Conservation (phyloP, 1,140 invertebrate species). For the Lordiphosa clarofinis region DNA sequence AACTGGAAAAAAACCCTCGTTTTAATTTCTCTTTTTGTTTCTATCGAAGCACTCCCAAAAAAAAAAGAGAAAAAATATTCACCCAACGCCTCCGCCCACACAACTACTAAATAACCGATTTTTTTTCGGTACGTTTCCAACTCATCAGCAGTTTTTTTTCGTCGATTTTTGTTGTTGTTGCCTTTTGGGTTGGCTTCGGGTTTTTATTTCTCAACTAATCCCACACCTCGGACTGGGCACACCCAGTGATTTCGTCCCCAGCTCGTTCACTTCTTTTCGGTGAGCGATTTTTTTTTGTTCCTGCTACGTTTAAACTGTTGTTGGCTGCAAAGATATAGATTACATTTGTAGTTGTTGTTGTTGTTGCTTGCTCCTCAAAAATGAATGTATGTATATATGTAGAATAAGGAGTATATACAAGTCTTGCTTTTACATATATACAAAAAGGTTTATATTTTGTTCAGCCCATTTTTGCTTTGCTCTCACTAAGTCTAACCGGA, state of each 20-base stretch:
- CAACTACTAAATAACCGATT: constrained; percentile 58
- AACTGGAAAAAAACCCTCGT: constrained; percentile 50
- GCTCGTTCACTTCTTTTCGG: background rate
- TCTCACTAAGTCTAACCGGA: constrained; percentile 21
- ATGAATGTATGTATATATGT: constrained; percentile 11
- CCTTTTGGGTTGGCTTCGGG: constrained; percentile 44
- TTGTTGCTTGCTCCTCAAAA: constrained; percentile 23
- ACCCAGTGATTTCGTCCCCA: constrained; percentile 46
- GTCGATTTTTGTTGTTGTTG: constrained; percentile 18
- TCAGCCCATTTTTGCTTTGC: constrained; percentile 15
- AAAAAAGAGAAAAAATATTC: constrained; percentile 36
- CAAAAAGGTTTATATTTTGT: constrained; percentile 25
- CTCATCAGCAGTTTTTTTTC: constrained; percentile 51
- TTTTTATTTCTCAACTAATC: constrained; percentile 59
- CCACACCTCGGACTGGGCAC: constrained; percentile 45
- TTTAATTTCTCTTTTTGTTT: constrained; percentile 44
- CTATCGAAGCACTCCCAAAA: constrained; percentile 39
- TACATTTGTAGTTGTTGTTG: constrained; percentile 53
- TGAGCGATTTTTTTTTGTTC: constrained; percentile 9
- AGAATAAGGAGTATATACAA: constrained; percentile 17
- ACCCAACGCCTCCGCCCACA: constrained; percentile 32
- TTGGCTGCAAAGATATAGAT: constrained; percentile 45
- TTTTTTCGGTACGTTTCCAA: constrained; percentile 48
- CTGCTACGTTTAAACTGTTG: constrained; percentile 38
- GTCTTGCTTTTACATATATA: constrained; percentile 14